Evolutionary conservation across 2,113 vertebrate genomes (phyloP).

Genomic region (Passer montanus): DNA sequence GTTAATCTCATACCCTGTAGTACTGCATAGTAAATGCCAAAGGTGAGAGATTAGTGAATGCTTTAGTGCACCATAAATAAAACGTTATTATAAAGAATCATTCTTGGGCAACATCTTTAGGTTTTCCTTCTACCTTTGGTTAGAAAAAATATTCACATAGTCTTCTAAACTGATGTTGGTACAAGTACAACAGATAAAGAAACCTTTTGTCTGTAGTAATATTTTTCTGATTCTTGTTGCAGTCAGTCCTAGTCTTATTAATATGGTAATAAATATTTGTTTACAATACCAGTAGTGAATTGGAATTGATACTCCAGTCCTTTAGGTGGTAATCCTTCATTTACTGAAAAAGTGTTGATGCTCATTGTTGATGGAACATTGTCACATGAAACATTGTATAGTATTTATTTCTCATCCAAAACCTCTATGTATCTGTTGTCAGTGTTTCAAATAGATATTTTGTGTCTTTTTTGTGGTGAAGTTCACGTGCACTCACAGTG

Average conservation of each 20-base stretch:
- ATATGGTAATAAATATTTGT: background rate
- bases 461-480: background rate
- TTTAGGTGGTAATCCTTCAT: background rate
- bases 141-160: background rate
- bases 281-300: background rate
- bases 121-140: background rate
- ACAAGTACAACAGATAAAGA: background rate
- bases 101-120: background rate
- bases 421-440: background rate
- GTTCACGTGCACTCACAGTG: background rate
- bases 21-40: background rate
- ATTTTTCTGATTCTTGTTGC: background rate
- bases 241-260: background rate
- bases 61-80: background rate
- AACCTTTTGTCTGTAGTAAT: background rate
- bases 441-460: background rate
- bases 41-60: background rate
- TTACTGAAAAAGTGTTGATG: background rate
- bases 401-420: background rate
- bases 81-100: background rate
- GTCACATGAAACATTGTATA: background rate
- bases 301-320: too few species aligned
- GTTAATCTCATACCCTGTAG: background rate
- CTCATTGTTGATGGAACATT: background rate
- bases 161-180: background rate